Evolutionary conservation across 2,797 vertebrate genomes (phyloP), one percentile per base, ranked within the genome.

Genomic region (Selene dorsalis): DNA sequence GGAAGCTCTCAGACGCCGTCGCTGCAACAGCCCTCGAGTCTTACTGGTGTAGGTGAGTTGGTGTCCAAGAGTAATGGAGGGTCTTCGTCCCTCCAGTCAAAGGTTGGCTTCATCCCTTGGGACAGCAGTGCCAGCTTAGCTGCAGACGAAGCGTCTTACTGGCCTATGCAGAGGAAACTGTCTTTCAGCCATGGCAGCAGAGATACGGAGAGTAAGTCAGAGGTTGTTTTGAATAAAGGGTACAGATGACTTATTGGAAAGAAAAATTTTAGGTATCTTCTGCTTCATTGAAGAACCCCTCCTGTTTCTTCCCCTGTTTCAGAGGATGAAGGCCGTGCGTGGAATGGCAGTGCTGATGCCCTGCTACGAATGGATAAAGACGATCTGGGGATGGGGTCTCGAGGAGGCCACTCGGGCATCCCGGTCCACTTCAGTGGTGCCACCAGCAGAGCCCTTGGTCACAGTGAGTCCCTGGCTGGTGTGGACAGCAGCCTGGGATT

Each of bases 81-180:
- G 28, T 93, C 66, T 65, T 75, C 90, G 22, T 94, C 94, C 63
- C 74, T 93, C 88, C 89, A 96, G 85, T 89, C 92, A 43, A 93
- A 96, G 89, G 86, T 88, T 73, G 84, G 95, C 88, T 92, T 95
- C 87, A 88, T 95, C 89, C 91, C 95, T 35, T 95, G 96, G 93
- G 96, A 96, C 83, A 95, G 95, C 69, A 94, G 95, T 57, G 93
- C 92, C 59, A 95, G 94, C 74, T 89, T 86, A 86, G 93, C 75
- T 20, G 90, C 92, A 0, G 93, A 96, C 38, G 94, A 96, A 3
- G 94, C 90, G n/a, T 83, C 93, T 16, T 95, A 95, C 84, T 96
- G 96, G 95, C 95, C 95, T 48, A 95, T 96, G 91, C 96, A 96
- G 80, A 94, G 96, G 83, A 96, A 96, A 75, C 87, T 96, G 35